Evolutionary conservation across 2,888 invertebrate genomes (phyloP), one percentile per base, ranked within the genome.

Genomic region (Eupithecia subfuscata): DNA sequence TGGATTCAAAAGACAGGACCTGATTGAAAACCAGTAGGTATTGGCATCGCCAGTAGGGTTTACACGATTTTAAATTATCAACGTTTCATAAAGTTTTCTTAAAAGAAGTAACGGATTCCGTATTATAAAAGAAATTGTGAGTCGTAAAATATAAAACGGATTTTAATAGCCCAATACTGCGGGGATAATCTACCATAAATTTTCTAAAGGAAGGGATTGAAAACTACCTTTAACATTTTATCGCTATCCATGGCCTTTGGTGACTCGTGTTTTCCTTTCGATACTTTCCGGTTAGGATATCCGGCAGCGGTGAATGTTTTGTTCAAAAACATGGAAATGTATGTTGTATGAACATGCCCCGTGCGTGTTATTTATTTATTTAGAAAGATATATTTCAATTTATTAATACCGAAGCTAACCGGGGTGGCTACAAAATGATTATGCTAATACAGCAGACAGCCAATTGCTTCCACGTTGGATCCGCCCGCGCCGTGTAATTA

Each of bases 391-490:
- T 22, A 60, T 60, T 25, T 56, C 9, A 56, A 56, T 56, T 60
- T 83, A 85, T 85, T 83, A 88, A 91, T 89, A 88, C 86, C 85
- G 86, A 87, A 86, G 18, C 88, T 87, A 89, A 88, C 89, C 81
- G 4, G 52, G 22, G 81, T 81, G 83, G 84, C 84, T 85, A 85
- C 86, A 86, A 88, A 88, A 89, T 89, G 87, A 90, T 91, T 89
- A 90, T 91, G 90, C 88, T 90, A 90, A 90, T 90, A 87, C 82
- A 86, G 82, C 86, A 88, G 85, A 85, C 88, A 88, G 87, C 88
- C 88, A 88, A 89, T 90, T 86, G 88, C 88, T 88, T 89, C 85
- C 84, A 85, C 86, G 86, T 84, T 84, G 88, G 85, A 83, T 84
- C 84, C 85, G 84, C 81, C 71, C 78, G 75, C 77, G 64, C 81